These are phyloP conservation scores for Bombus huntii DNA, from an alignment of 1,140 invertebrate genomes.

Conservation along the genomic window DNA sequence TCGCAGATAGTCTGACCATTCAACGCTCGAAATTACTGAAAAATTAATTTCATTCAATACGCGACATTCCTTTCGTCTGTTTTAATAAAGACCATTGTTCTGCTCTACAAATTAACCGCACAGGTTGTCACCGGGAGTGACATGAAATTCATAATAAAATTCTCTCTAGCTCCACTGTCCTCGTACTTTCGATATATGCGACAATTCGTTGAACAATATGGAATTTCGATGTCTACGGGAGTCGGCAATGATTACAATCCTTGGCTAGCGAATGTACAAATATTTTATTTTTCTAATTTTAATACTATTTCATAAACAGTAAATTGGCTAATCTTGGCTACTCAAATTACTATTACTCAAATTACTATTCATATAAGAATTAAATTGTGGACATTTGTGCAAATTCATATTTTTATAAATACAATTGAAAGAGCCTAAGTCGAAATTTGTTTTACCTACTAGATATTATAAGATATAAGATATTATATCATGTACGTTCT, in stretches of 20 bases:
- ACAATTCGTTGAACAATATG: constrained; percentile 31
- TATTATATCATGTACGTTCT: no score
- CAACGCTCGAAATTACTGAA: background rate
- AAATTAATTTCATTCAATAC: constrained; percentile 13
- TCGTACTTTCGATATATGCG: background rate
- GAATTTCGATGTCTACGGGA: constrained; percentile 31
- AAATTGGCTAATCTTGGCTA: no score
- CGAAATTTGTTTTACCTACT: no score
- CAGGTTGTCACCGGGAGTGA: background rate
- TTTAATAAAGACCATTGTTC: constrained; percentile 13
- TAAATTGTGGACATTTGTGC: no score
- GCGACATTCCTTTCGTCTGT: constrained; percentile 2
- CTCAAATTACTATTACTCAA: no score
- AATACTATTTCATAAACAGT: no score
- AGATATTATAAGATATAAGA: no score
- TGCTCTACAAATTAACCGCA: constrained; percentile 26
- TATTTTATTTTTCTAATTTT: no score
- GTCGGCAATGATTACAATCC: constrained; percentile 11
- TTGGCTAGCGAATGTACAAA: no score
- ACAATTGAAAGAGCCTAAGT: no score
- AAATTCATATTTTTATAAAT: no score
- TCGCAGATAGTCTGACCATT: background rate
- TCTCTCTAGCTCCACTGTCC: constrained; percentile 4
- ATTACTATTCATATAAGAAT: no score
- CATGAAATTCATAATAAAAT: constrained; percentile 12